Evolutionary conservation across 2,113 vertebrate genomes (phyloP), one percentile per base, ranked within the genome.

Genomic region (Syngnathus typhle): DNA sequence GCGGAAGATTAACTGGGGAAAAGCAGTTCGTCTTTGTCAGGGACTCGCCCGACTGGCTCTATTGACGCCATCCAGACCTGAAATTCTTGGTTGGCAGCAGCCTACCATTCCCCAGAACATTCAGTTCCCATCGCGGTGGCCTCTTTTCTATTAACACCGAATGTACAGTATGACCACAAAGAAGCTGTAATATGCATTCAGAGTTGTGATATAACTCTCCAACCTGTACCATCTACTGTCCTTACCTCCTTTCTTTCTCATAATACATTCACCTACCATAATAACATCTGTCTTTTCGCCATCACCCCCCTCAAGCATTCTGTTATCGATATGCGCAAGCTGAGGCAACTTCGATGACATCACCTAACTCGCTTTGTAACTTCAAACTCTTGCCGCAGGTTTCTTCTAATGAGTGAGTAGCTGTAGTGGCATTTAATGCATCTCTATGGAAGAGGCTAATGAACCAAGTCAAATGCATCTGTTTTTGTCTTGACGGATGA

Each of bases 51-150:
- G 51, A 63, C 43, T 3, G 44, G 54, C 13, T 76, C 67, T 36
- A 36, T 12, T 75, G 69, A 78, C 4, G 13, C 15, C 23, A 70
- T 73, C 69, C 68, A 77, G 82, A 68, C 43, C 27, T 66, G 36
- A 43, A 18, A 38, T 69, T 71, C 64, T 61, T 63, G 52, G 52
- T 16, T 77, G 72, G 68, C 71, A 69, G 32, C 46, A 15, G 15
- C 66, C 16, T 21, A 39, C 9, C 2, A 52, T 60, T 32, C 12
- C 38, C 7, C 38, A 32, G 62, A 65, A 76, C 62, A 65, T 67
- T 70, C n/a, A 54, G 66, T 69, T 81, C 70, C 69, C 12, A 8
- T 18, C 27, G 8, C 44, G 41, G 36, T 10, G 11, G 7, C 12
- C 21, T 66, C 27, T 37, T 16, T n/a, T 41, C 38, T 60, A 49